These are phyloP conservation scores for Tetranychus truncatus DNA, from an alignment of 2,888 invertebrate genomes.

Conservation along the genomic window DNA sequence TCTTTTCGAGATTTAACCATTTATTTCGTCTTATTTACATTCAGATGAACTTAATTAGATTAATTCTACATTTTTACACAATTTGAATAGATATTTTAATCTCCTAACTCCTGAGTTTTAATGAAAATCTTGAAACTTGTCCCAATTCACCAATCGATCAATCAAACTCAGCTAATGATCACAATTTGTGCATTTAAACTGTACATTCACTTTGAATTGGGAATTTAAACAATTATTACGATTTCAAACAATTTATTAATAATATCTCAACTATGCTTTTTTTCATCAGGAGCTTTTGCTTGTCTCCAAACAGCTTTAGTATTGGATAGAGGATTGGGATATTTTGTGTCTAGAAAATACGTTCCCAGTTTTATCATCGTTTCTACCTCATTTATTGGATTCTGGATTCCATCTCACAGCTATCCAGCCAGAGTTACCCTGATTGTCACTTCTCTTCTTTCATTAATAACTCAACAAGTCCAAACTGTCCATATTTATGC, in stretches of 20 bases:
- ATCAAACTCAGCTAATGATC: too few species aligned
- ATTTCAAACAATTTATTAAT: background rate
- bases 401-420: slow-evolving; percentile 10
- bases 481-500: slow-evolving; percentile 6
- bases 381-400: slow-evolving; percentile 10
- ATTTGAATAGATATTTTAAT: too few species aligned
- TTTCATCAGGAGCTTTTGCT: background rate
- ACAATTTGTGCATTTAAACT: too few species aligned
- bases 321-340: background rate
- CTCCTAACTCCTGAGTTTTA: too few species aligned
- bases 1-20: too few species aligned
- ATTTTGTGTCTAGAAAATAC: slow-evolving; percentile 9
- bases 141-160: too few species aligned
- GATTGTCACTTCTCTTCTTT: background rate
- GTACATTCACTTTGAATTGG: too few species aligned
- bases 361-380: slow-evolving; percentile 11
- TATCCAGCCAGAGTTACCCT: slow-evolving; percentile 11
- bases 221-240: too few species aligned
- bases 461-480: slow-evolving; percentile 12
- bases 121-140: too few species aligned
- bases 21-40: too few species aligned
- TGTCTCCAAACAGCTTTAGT: slow-evolving; percentile 8
- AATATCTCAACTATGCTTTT: background rate
- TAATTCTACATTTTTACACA: too few species aligned
- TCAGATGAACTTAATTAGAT: too few species aligned